Percentiles rank a stretch among this genome's conserved stretches.
Conservation (phyloP, 2,888 invertebrate genomes). For the Dromius quadrimaculatus region DNA sequence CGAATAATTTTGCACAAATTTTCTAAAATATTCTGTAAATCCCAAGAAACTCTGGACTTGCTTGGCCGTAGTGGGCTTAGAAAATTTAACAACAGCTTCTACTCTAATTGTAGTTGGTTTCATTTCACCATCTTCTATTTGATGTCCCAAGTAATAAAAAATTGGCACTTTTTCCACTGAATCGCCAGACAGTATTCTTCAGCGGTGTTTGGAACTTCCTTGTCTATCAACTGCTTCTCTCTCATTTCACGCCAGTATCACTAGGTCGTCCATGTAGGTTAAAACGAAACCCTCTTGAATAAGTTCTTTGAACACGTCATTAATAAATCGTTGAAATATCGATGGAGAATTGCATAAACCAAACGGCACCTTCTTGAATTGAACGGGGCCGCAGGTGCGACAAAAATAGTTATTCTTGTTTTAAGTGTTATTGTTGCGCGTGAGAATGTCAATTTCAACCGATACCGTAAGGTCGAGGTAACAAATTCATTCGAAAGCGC, state of each 20-base stretch:
- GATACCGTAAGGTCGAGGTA: no score
- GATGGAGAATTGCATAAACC: conserved; percentile 2
- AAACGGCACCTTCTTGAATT: not conserved
- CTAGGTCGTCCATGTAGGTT: conserved; percentile 58
- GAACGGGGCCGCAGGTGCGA: not conserved
- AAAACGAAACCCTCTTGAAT: conserved; percentile 42
- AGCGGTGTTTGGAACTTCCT: conserved; percentile 56
- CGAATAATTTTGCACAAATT: conserved; percentile 51
- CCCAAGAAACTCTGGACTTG: conserved; percentile 19
- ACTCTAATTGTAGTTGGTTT: conserved; percentile 8
- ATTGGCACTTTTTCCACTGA: conserved; percentile 62
- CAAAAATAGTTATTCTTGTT: no score
- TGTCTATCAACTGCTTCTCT: conserved; percentile 57
- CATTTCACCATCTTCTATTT: conserved; percentile 41
- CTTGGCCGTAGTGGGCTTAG: not conserved
- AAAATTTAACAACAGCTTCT: conserved; percentile 3
- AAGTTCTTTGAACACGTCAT: conserved; percentile 4
- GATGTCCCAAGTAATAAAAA: conserved; percentile 54
- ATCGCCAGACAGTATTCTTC: conserved; percentile 57
- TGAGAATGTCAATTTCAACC: no score
- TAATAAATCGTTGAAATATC: conserved; percentile 9
- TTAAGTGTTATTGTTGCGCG: no score
- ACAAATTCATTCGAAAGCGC: no score
- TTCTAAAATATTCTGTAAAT: conserved; percentile 48
- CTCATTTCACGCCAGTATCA: conserved; percentile 54